A percentile compares a stretch with the other conserved stretches of the same genome.
These are phyloP conservation scores for Gymnoscopelus microlampas DNA, from an alignment of 2,797 vertebrate genomes.

Conservation along the genomic window DNA sequence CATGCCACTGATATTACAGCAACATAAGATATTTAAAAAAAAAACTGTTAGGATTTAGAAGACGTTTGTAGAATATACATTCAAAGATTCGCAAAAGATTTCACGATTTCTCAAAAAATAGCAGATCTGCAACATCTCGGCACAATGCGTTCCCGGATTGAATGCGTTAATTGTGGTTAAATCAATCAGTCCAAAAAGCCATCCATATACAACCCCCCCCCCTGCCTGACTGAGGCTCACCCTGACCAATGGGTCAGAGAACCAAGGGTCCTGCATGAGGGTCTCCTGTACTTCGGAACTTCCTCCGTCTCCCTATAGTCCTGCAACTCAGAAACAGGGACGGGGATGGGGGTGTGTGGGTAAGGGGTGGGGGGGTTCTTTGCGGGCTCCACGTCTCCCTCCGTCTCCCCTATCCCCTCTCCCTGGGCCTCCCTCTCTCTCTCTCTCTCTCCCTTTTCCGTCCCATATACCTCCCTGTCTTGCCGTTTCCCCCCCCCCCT, in stretches of 20 bases:
- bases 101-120: too few species aligned
- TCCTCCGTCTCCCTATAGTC: too few species aligned
- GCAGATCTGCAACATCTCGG: too few species aligned
- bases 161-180: not conserved
- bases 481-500: constrained; percentile 40
- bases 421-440: constrained; percentile 26
- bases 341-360: too few species aligned
- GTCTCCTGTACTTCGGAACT: too few species aligned
- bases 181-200: constrained; percentile 53
- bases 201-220: constrained; percentile 63
- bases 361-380: constrained; percentile 26
- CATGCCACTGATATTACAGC: too few species aligned
- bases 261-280: constrained; percentile 26
- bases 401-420: constrained; percentile 56
- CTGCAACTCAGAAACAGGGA: too few species aligned
- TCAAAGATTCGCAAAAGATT: too few species aligned
- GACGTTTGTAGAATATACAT: too few species aligned
- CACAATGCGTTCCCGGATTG: too few species aligned
- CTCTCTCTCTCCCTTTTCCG: constrained; percentile 18
- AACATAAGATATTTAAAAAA: too few species aligned
- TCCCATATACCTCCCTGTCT: not conserved
- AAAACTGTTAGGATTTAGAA: too few species aligned
- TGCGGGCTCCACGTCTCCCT: constrained; percentile 15
- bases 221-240: constrained; percentile 61
- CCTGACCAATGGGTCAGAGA: constrained; percentile 53